Evolutionary conservation across 2,113 vertebrate species (phyloP).

Genomic region (Macaca fascicularis): DNA sequence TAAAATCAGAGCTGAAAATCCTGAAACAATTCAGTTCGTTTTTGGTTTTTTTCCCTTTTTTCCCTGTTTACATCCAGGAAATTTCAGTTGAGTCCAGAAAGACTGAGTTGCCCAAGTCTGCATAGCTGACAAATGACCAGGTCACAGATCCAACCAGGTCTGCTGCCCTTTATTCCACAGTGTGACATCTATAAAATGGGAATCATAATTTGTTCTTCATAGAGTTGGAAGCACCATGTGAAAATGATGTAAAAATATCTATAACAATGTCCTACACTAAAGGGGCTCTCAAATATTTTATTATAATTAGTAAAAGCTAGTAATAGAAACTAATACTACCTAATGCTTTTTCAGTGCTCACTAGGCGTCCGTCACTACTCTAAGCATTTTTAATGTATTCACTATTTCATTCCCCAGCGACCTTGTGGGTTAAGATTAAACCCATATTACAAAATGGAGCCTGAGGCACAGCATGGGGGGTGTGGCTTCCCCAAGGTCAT

Average conservation of each 20-base stretch:
- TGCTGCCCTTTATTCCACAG: neutral
- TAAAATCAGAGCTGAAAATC: neutral
- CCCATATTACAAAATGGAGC: neutral
- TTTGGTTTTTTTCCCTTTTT: too few species aligned
- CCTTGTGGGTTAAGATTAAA: neutral
- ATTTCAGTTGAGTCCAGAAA: neutral
- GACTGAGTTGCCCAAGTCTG: neutral
- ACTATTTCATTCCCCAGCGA: neutral
- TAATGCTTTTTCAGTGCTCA: neutral
- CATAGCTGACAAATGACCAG: neutral
- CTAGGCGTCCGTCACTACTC: neutral
- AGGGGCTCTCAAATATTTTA: neutral
- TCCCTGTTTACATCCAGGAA: neutral
- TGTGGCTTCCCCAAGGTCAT: neutral
- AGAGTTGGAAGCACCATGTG: neutral
- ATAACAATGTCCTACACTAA: too few species aligned
- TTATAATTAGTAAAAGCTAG: neutral
- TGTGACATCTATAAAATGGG: neutral
- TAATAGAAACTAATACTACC: neutral
- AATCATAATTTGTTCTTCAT: neutral
- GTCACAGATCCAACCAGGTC: neutral
- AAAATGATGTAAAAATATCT: neutral
- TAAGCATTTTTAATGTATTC: neutral
- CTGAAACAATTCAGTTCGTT: rapidly evolving
- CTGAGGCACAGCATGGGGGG: neutral